Conservation (phyloP, 2,888 invertebrate species). For the Diloba caeruleocephala region DNA sequence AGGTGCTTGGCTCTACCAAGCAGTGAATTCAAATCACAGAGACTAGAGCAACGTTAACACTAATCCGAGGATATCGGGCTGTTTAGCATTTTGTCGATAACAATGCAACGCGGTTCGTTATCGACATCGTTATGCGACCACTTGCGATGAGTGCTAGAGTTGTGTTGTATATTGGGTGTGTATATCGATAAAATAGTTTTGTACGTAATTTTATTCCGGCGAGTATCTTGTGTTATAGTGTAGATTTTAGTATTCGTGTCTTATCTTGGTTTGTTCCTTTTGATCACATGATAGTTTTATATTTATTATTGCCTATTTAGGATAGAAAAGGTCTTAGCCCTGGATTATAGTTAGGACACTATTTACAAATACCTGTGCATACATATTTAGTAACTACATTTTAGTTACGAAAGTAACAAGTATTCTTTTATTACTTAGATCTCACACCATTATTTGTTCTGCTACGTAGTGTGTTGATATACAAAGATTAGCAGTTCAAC, state of each 20-base stretch:
- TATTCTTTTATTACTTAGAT: too few species aligned
- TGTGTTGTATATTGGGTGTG: conserved; percentile 9
- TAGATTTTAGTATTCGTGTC: neutral
- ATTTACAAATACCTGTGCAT: too few species aligned
- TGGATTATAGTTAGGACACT: too few species aligned
- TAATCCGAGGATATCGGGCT: conserved; percentile 55
- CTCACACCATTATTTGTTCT: too few species aligned
- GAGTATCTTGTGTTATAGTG: neutral
- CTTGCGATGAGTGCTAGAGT: conserved; percentile 70
- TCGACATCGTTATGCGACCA: conserved; percentile 81
- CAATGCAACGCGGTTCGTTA: conserved; percentile 82
- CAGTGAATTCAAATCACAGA: conserved; percentile 22
- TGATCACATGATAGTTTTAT: too few species aligned
- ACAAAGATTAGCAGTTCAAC: too few species aligned
- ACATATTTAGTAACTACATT: too few species aligned
- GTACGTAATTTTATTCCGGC: neutral
- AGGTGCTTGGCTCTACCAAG: neutral
- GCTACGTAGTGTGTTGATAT: too few species aligned
- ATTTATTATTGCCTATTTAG: too few species aligned
- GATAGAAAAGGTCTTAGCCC: too few species aligned
- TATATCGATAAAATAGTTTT: conserved; percentile 13
- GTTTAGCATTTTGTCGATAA: conserved; percentile 73
- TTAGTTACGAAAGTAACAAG: too few species aligned
- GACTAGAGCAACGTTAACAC: conserved; percentile 21
- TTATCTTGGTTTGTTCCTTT: too few species aligned